Evolutionary conservation across 2,888 invertebrate species (phyloP), one percentile per base, ranked within the genome.

Genomic region (Automeris io): DNA sequence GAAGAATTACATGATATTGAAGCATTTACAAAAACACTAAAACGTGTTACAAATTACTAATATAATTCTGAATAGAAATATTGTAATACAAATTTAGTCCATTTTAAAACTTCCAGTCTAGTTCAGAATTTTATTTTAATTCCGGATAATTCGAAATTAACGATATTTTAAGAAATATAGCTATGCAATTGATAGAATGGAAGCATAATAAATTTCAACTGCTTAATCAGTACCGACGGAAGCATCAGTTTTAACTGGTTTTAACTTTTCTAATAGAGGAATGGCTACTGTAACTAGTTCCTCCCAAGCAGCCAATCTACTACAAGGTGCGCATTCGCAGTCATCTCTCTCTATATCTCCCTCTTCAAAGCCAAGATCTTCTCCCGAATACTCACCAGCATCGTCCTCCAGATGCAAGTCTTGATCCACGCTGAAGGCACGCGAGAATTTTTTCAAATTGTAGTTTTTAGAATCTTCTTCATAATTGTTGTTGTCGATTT

Each of bases 211-310:
- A 2, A 24, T 3, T 13, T 4, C 13, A 5, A 1, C 16, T n/a
- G 16, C n/a, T 54, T 46, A 63, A 37, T 81, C 82, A 1, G 83
- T 81, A 1, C 82, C 83, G 1, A 82, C 83, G 1, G 80, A 73
- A 0, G 82, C 85, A 23, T 86, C 85, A 1, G 70, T 61, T 16
- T 68, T 54, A 0, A 65, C 57, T 1, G 86, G 85, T 2, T 89
- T 87, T 18, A 91, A 80, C 53, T 89, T 89, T 61, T 93, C 92
- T 45, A 94, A 64, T 41, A 94, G 73, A 54, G 93, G 93, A 25
- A 93, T 90, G 1, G 93, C 93, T 0, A 93, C 93, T 11, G 89
- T 87, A 1, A 92, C 91, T 57, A 94, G 91, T 57, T 93, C 92
- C 67, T 93, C 93, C 93, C 93, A 93, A 7, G 90, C 69, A 1